These are phyloP conservation scores for Chaetorhynchus papuensis DNA, from an alignment of 2,113 vertebrate species.

Conservation along the genomic window DNA sequence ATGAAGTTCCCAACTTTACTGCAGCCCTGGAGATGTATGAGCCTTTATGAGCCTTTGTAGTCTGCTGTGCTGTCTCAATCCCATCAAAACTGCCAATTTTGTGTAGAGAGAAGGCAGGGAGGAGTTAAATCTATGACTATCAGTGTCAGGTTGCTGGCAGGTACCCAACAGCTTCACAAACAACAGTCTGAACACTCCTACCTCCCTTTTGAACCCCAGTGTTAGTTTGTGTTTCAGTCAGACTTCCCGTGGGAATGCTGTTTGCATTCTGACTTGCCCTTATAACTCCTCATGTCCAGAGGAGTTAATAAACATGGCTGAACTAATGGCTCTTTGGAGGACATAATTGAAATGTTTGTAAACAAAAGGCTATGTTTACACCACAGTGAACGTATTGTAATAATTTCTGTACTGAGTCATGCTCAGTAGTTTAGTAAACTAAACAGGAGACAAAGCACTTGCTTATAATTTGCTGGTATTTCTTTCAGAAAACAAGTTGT, in stretches of 20 bases:
- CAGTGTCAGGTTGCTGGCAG: background rate
- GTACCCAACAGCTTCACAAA: background rate
- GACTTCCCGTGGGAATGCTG: background rate
- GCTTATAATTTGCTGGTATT: slow-evolving; percentile 1
- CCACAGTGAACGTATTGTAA: background rate
- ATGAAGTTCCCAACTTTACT: background rate
- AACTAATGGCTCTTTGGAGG: background rate
- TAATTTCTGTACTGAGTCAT: background rate
- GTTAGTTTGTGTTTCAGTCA: background rate
- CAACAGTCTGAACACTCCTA: background rate
- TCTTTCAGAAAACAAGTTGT: slow-evolving; percentile 75
- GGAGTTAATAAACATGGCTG: background rate
- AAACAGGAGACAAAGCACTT: background rate
- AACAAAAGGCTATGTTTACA: background rate
- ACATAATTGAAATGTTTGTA: background rate
- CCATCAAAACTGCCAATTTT: background rate
- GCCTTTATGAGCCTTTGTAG: background rate
- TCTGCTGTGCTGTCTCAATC: background rate
- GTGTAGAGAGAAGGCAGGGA: background rate
- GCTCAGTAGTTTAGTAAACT: background rate
- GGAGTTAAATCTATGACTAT: background rate
- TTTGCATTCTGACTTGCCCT: background rate
- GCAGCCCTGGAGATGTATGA: background rate
- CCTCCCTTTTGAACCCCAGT: fast-evolving
- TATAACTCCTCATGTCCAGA: background rate